Percentiles rank a stretch among this genome's conserved stretches.
Conservation (phyloP, 1,140 invertebrate genomes). For the Pogonomyrmex californicus region DNA sequence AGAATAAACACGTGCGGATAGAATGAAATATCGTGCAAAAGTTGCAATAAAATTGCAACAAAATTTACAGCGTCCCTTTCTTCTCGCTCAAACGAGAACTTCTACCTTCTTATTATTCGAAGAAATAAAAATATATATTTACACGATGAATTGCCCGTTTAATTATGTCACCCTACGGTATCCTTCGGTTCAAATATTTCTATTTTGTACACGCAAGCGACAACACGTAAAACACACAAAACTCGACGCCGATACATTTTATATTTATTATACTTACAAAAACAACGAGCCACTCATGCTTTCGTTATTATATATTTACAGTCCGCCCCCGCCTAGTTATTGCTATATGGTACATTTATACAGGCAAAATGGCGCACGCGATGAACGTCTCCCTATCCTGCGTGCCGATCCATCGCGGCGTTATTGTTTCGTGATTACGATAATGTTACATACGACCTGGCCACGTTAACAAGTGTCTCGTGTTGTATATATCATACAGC, state of each 20-base stretch:
- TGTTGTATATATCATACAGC: conserved; percentile 64
- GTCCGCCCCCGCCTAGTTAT: conserved; percentile 28
- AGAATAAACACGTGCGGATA: neutral
- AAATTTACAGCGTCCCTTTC: neutral
- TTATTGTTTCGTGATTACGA: conserved; percentile 59
- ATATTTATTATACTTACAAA: conserved; percentile 49
- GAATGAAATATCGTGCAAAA: neutral
- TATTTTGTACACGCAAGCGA: conserved; percentile 19
- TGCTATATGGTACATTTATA: conserved; percentile 59
- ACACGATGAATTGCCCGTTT: neutral
- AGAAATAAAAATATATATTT: conserved; percentile 43
- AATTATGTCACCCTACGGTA: conserved; percentile 15
- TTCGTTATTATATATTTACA: conserved; percentile 51
- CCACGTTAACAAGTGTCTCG: conserved; percentile 65
- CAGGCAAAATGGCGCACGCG: conserved; percentile 44
- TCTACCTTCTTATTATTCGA: neutral
- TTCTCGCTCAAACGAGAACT: neutral
- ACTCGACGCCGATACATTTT: conserved; percentile 35
- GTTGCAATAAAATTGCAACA: neutral
- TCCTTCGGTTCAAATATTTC: neutral
- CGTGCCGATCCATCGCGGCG: conserved; percentile 33
- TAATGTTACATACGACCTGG: conserved; percentile 38
- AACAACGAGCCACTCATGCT: conserved; percentile 20
- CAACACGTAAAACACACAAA: conserved; percentile 34
- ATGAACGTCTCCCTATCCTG: neutral